These are phyloP conservation scores for Apocrypta bakeri DNA, from an alignment of 1,140 invertebrate species.

Conservation along the genomic window DNA sequence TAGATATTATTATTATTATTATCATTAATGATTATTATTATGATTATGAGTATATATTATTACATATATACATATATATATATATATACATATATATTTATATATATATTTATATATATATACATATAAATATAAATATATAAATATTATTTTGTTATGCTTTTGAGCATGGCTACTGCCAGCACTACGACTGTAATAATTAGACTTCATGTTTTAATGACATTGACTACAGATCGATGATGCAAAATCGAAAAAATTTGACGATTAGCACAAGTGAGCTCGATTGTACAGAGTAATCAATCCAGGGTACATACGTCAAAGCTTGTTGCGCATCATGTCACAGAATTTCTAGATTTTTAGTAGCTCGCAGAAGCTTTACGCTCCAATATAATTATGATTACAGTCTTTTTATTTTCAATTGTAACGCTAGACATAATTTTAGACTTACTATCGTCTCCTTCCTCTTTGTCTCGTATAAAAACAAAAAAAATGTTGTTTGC, in stretches of 20 bases:
- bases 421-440: slow-evolving; percentile 44
- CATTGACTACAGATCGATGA: slow-evolving; percentile 36
- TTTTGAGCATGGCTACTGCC: slow-evolving; percentile 55
- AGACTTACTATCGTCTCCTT: slow-evolving; percentile 39
- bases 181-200: slow-evolving; percentile 51
- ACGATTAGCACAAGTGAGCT: slow-evolving; percentile 35
- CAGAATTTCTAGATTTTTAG: slow-evolving; percentile 41
- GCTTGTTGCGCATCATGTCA: slow-evolving; percentile 32
- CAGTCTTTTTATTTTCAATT: slow-evolving; percentile 49
- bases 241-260: slow-evolving; percentile 29
- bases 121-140: slow-evolving; percentile 48
- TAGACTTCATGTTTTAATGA: slow-evolving; percentile 42
- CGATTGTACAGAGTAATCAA: slow-evolving; percentile 39
- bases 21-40: slow-evolving; percentile 46
- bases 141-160: slow-evolving; percentile 51
- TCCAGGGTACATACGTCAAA: slow-evolving; percentile 43
- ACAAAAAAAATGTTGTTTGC: slow-evolving; percentile 38
- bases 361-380: slow-evolving; percentile 34
- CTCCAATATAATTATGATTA: slow-evolving; percentile 47
- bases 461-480: slow-evolving; percentile 41
- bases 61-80: slow-evolving; percentile 47
- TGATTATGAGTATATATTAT: slow-evolving; percentile 49
- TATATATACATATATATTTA: slow-evolving; percentile 49
- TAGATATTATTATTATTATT: slow-evolving; percentile 49
- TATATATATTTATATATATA: slow-evolving; percentile 49